Conservation (phyloP, 2,797 vertebrate species). For the Tarsius wallacei region DNA sequence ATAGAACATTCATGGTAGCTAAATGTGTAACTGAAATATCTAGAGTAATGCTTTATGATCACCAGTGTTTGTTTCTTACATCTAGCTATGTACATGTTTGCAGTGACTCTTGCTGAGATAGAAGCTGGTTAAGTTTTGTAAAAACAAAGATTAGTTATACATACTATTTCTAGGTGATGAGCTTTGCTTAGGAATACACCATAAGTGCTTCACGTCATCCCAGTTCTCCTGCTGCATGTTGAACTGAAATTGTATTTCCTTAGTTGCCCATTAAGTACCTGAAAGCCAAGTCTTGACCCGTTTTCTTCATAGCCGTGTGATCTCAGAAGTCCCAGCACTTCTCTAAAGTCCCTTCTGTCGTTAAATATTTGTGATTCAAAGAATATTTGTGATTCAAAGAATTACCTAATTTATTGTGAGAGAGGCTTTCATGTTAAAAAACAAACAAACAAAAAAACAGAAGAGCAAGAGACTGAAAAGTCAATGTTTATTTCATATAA, state of each 20-base stretch:
- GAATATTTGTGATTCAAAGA: too few species aligned
- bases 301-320: neutral
- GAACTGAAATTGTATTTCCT: constrained; percentile 8
- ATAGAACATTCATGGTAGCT: neutral
- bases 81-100: neutral
- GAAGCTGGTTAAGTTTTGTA: constrained; percentile 28
- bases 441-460: too few species aligned
- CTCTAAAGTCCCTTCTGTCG: neutral
- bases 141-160: neutral
- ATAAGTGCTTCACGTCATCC: neutral
- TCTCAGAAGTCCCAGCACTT: neutral
- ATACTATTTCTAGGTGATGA: neutral
- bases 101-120: neutral
- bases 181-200: neutral
- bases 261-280: neutral
- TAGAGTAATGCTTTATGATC: constrained; percentile 35
- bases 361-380: constrained; percentile 32
- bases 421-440: constrained; percentile 24
- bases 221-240: neutral
- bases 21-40: constrained; percentile 35
- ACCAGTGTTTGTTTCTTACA: neutral
- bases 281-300: constrained; percentile 1
- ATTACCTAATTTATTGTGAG: constrained; percentile 20
- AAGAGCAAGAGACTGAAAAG: constrained; percentile 4
- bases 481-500: constrained; percentile 23